A percentile compares a stretch with the other conserved stretches of the same genome.
Conservation (phyloP, 2,797 vertebrate species). For the Lutra lutra region DNA sequence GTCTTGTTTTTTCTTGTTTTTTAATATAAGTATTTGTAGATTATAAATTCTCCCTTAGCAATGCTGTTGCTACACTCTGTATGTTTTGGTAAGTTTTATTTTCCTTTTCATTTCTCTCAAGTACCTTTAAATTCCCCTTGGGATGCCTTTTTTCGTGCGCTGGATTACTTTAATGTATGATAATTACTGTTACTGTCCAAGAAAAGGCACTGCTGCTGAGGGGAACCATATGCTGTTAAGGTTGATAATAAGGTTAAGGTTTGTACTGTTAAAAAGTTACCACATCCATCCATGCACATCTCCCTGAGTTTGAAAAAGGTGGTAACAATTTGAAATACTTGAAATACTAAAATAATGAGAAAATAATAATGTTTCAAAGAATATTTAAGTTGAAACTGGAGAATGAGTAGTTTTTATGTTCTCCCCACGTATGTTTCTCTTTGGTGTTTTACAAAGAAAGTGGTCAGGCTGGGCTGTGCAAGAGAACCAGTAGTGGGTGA, state of each 20-base stretch:
- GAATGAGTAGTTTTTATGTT: background rate
- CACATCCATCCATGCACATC: accelerated
- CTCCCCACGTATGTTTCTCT: background rate
- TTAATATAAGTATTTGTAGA: background rate
- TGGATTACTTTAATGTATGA: background rate
- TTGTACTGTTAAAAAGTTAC: background rate
- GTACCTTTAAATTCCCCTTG: background rate
- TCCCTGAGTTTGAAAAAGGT: background rate
- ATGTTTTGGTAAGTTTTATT: background rate
- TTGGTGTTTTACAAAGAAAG: background rate
- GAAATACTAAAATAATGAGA: background rate
- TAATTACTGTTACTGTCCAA: background rate
- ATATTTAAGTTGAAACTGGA: background rate
- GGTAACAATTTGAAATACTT: background rate
- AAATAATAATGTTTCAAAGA: background rate
- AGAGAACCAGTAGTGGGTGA: background rate
- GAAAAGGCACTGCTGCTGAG: background rate
- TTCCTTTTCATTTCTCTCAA: background rate
- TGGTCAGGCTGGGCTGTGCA: background rate
- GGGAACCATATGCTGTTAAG: background rate
- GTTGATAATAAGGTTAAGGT: background rate
- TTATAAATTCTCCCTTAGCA: background rate
- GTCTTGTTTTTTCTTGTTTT: background rate
- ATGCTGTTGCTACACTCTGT: background rate
- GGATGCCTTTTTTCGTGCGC: background rate